These are phyloP conservation scores for Nibea coibor DNA, from an alignment of 2,113 vertebrate genomes.

Conservation along the genomic window DNA sequence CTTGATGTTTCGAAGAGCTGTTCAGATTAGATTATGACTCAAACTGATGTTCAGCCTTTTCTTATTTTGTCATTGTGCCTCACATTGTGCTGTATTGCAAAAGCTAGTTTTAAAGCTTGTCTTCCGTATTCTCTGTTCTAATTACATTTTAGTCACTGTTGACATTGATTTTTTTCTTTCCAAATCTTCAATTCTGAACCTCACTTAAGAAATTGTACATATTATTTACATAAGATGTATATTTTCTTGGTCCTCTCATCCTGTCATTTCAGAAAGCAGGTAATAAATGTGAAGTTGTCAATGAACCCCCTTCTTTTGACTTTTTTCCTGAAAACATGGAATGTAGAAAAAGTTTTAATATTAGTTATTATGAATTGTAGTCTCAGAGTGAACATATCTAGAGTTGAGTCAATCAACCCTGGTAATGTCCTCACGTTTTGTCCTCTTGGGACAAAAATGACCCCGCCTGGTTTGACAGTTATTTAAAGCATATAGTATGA, in stretches of 20 bases:
- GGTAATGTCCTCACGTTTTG: too few relatives aligned
- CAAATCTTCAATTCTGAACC: background rate
- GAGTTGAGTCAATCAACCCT: too few relatives aligned
- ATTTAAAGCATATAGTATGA: too few relatives aligned
- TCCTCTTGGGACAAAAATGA: too few relatives aligned
- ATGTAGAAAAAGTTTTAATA: too few relatives aligned
- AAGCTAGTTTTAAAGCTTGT: background rate
- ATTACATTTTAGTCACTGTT: background rate
- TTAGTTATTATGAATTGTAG: too few relatives aligned
- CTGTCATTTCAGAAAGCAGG: background rate
- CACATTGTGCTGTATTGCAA: background rate
- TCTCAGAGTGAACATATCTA: too few relatives aligned
- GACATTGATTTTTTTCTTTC: background rate
- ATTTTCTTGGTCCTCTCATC: slow-evolving; percentile 36
- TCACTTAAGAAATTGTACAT: background rate
- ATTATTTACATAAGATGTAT: background rate
- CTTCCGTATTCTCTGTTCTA: background rate
- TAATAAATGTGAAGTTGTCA: slow-evolving; percentile 11
- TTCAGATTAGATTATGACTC: background rate
- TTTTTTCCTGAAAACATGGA: too few relatives aligned
- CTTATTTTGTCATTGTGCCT: background rate
- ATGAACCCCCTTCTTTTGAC: background rate
- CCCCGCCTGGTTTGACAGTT: too few relatives aligned
- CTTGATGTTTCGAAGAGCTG: background rate
- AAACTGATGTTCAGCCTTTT: background rate